A percentile compares a stretch with the other conserved stretches of the same genome.
Conservation (phyloP, 2,113 vertebrate genomes). For the Ariopsis seemanni region DNA sequence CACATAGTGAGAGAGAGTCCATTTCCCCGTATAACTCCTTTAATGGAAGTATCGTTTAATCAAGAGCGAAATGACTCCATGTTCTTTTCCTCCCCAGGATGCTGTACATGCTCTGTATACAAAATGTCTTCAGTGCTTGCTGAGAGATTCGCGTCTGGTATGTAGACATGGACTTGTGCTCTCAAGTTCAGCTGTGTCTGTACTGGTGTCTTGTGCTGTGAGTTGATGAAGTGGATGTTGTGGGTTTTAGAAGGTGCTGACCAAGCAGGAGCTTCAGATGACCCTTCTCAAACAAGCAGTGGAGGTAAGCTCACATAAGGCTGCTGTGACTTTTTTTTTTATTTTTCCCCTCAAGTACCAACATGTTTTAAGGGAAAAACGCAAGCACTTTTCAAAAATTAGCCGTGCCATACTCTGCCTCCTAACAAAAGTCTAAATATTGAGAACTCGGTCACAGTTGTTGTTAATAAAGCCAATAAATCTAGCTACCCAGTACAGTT, state of each 20-base stretch:
- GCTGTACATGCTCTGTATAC: constrained; percentile 89
- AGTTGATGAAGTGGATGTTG: constrained; percentile 3
- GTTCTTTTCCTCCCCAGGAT: constrained; percentile 73
- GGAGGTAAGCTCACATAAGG: constrained; percentile 76
- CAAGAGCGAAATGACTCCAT: background rate
- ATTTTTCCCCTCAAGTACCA: background rate
- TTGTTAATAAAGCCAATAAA: background rate
- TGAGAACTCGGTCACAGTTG: background rate
- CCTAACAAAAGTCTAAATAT: background rate
- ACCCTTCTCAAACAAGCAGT: constrained; percentile 94
- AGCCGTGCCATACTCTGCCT: background rate
- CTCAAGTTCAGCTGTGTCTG: background rate
- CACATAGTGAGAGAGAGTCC: constrained; percentile 81
- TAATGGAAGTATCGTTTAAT: background rate
- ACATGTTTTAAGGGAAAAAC: background rate
- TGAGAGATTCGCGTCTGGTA: constrained; percentile 92
- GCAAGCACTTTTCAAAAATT: background rate
- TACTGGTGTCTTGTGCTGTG: background rate
- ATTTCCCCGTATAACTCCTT: background rate
- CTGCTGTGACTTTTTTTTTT: background rate
- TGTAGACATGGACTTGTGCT: constrained; percentile 54
- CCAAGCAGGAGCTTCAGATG: constrained; percentile 93
- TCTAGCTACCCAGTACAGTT: background rate
- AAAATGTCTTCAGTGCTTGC: constrained; percentile 93
- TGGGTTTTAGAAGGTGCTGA: constrained; percentile 81